Conservation (phyloP, 1,140 invertebrate species). For the Drepana arcuata region DNA sequence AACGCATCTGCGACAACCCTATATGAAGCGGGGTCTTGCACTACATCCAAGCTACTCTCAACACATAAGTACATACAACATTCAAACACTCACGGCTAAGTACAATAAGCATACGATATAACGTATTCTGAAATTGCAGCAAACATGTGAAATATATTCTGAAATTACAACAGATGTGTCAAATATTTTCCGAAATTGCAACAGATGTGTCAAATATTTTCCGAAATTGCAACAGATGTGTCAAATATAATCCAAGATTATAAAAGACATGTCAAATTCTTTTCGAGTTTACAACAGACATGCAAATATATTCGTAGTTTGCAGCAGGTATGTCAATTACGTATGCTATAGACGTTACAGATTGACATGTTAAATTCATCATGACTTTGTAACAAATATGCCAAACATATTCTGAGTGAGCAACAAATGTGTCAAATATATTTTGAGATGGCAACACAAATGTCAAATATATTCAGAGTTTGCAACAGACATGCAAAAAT, state of each 20-base stretch:
- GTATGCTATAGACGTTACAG: not conserved
- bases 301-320: not conserved
- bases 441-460: not conserved
- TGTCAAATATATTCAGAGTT: not conserved
- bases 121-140: slow-evolving; percentile 39
- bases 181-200: slow-evolving; percentile 1
- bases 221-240: not conserved
- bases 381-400: slow-evolving; percentile 1
- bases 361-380: slow-evolving; percentile 15
- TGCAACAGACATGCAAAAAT: not conserved
- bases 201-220: not conserved
- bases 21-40: no score
- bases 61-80: slow-evolving; percentile 44
- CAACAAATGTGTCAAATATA: not conserved
- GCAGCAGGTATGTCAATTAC: not conserved
- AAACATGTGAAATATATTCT: slow-evolving; percentile 26
- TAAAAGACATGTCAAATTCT: not conserved
- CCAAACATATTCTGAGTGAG: not conserved
- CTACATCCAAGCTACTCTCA: no score
- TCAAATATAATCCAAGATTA: not conserved
- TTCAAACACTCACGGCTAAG: slow-evolving; percentile 50
- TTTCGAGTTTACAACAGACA: not conserved
- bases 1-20: no score
- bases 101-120: slow-evolving; percentile 53
- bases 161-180: slow-evolving; percentile 43